Evolutionary conservation across 2,888 invertebrate species (phyloP), one percentile per base, ranked within the genome.

Genomic region (Dorcus hopei): DNA sequence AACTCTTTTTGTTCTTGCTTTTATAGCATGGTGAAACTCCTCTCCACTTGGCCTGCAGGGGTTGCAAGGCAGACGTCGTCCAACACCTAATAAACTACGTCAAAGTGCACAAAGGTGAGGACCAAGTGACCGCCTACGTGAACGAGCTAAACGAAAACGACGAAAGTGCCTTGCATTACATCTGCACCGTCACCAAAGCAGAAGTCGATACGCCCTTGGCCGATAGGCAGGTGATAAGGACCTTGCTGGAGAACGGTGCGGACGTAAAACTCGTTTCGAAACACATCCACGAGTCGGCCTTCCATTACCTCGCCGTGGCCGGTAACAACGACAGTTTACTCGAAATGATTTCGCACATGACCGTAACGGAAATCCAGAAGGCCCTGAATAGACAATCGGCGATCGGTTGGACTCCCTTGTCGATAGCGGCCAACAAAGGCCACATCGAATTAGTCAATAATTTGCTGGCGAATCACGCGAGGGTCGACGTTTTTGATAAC

Each of bases 401-500:
- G 58, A 89, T 95, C 63, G 92, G 99, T 7, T 98, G 98, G 97
- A 97, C 98, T 0, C 98, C 99, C 9, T 81, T 99, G 65, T 82
- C 98, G 52, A 96, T 98, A 69, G 98, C 99, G 16, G 93, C 97
- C 72, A 90, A 97, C 74, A 86, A 93, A 74, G 99, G 97, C 4
- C 98, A 99, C 77, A 90, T 93, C 82, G 93, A 95, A 73, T 87
- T 98, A 67, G 95, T 97, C 43, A 92, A 85, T 72, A 93, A 92
- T 61, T 82, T 98, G 57, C 82, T 97, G 59, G 85, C 90, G 41
- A 95, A 97, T 79, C 96, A 98, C 77, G 98, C 98, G 7, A 87
- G 99, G 74, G 98, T 99, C 14, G 99, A 99, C 77, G 98, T 99
- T 0, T 99, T 99, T 77, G 99, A 99, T 76, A 89, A 88, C 65